Conservation (phyloP, 1,140 invertebrate species). For the Dendroctonus valens region DNA sequence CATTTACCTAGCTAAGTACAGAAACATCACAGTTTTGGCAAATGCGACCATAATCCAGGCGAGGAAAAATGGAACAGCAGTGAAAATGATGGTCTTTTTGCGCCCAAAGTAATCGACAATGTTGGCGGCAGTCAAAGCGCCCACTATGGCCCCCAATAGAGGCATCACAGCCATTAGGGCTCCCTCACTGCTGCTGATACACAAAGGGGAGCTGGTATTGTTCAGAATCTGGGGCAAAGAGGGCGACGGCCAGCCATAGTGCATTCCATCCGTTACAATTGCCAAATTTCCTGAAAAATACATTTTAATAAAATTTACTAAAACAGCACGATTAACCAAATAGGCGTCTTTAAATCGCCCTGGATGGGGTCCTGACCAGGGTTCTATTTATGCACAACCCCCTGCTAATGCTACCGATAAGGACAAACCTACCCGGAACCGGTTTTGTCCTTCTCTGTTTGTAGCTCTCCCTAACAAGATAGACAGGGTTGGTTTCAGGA, state of each 20-base stretch:
- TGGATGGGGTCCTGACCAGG: too few species aligned
- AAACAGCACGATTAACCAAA: too few species aligned
- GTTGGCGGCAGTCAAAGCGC: constrained; percentile 58
- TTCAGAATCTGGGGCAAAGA: constrained; percentile 50
- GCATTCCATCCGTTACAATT: constrained; percentile 41
- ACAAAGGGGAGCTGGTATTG: constrained; percentile 43
- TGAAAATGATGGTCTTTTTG: constrained; percentile 58
- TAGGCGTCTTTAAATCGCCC: too few species aligned
- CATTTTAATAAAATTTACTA: background rate
- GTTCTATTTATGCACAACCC: too few species aligned
- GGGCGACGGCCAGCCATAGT: constrained; percentile 42
- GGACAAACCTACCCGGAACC: too few species aligned
- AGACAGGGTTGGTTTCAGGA: too few species aligned
- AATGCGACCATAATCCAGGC: constrained; percentile 63
- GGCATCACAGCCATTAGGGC: constrained; percentile 65
- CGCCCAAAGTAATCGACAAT: constrained; percentile 63
- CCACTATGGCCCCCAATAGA: constrained; percentile 61
- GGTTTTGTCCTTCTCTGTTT: too few species aligned
- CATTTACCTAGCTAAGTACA: constrained; percentile 55
- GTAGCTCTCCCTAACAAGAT: too few species aligned
- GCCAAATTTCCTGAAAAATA: constrained; percentile 37
- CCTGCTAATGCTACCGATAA: too few species aligned
- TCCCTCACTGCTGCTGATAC: constrained; percentile 42
- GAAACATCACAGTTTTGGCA: constrained; percentile 48
- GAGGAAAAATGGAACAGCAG: constrained; percentile 58